Evolutionary conservation across 1,140 invertebrate genomes (phyloP), one percentile per base, ranked within the genome.

Genomic region (Drosophila repletoides): DNA sequence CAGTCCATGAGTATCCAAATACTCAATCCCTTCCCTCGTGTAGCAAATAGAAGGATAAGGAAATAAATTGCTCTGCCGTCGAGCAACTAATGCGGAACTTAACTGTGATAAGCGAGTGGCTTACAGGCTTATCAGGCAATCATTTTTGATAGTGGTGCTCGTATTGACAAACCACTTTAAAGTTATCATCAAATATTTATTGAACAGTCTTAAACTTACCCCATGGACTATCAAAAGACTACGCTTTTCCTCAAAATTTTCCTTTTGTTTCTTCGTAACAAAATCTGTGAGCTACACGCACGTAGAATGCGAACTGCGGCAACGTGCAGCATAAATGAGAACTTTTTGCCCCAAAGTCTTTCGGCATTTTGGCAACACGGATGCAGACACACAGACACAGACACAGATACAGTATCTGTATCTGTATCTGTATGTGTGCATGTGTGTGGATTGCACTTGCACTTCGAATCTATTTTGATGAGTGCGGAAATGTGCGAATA

Each of bases 401-500:
- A 34, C 19, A 36, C 52, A 43, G 52, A 36, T 48, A 72, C 55
- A 51, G 22, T 61, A 40, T 51, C 34, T 29, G 15, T 52, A 10
- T 9, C 19, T 71, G 24, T 53, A 15, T 41, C 7, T 29, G n/a
- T 40, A n/a, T 22, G 5, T 28, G 6, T 49, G 0, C 29, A 4
- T 41, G 31, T 21, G 29, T 17, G 15, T 43, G 41, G 12, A 33
- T 73, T 84, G 77, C 73, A 72, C 26, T 59, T 66, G 59, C 75
- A 79, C 73, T 84, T 74, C 63, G 75, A 70, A 80, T 74, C 75
- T 72, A 72, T 80, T 71, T 77, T 79, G 76, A 73, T 74, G 63
- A 72, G 67, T 83, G 79, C 79, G 79, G 79, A 83, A 84, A 83
- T 79, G 80, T 83, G 79, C 75, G 79, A 77, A 74, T 74, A 63